Evolutionary conservation across 2,797 vertebrate genomes (phyloP), one percentile per base, ranked within the genome.

Genomic region (Falco concolor): DNA sequence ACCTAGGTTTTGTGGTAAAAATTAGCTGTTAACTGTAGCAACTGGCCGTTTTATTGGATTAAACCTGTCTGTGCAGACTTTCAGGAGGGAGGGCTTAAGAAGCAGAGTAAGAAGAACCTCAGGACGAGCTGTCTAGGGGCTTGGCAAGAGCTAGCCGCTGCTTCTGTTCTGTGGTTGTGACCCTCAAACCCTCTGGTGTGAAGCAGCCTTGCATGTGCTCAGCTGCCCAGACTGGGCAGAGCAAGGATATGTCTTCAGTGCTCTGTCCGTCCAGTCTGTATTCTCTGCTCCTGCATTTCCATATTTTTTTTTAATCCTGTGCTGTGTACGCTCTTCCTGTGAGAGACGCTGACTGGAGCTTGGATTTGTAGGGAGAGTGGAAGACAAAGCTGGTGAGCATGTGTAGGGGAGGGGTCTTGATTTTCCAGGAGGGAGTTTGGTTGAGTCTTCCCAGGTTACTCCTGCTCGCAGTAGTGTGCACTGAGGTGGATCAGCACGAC

Each of bases 381-480:
- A 52, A 57, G 28, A 23, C 8, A 2, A 47, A 72, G 32, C 20
- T 40, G 52, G 10, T 30, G 42, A 32, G 12, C 34, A 5, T 1
- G 8, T 8, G 42, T 12, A 2, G 12, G 8, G 8, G 14, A 8
- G 6, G 6, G 19, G 6, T 11, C 50, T 38, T 13, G 8, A 2
- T 69, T 36, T 45, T n/a, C n/a, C 42, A 38, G 42, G 25, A n/a
- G 56, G 47, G 40, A 16, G 15, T 28, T 10, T 2, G 22, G 47
- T 3, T 6, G 52, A 60, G 52, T 47, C 13, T 40, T 38, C 36
- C 57, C 4, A 2, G 19, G 49, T 61, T 67, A 63, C 4, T 44
- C 9, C 27, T 14, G 30, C 64, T 49, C 1, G 1, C 5, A 0
- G 2, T 7, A 10, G 18, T 1, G 42, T 34, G 32, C 6, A 2